Conservation (phyloP, 2,888 invertebrate species). For the Tuta absoluta region DNA sequence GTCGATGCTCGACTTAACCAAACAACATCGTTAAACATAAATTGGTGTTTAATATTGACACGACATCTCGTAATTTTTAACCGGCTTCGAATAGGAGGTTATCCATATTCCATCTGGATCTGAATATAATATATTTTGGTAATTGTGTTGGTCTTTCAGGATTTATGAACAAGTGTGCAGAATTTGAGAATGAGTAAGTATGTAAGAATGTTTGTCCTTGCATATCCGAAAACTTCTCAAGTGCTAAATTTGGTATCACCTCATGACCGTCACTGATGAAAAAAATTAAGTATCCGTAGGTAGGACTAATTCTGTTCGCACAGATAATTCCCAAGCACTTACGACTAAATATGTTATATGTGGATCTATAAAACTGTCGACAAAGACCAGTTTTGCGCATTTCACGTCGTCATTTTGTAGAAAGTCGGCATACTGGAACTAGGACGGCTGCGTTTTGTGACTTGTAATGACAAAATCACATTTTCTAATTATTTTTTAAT, state of each 20-base stretch:
- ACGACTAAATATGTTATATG: slow-evolving; percentile 30
- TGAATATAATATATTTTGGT: too few relatives aligned
- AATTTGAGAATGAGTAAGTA: too few relatives aligned
- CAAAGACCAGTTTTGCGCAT: slow-evolving; percentile 42
- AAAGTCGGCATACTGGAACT: slow-evolving; percentile 77
- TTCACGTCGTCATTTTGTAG: slow-evolving; percentile 58
- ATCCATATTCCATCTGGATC: too few relatives aligned
- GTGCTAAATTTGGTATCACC: too few relatives aligned
- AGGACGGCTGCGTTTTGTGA: slow-evolving; percentile 55
- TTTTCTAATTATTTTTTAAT: slow-evolving; percentile 38
- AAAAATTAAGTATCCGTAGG: too few relatives aligned
- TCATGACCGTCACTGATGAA: too few relatives aligned
- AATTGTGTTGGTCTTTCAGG: too few relatives aligned
- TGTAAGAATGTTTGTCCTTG: too few relatives aligned
- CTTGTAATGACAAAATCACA: slow-evolving; percentile 55
- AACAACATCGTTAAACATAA: slow-evolving; percentile 39
- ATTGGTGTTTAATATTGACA: slow-evolving; percentile 29
- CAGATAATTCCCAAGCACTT: background rate
- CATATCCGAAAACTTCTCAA: too few relatives aligned
- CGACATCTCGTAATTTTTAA: background rate
- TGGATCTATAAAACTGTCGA: slow-evolving; percentile 49
- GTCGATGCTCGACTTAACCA: slow-evolving; percentile 53
- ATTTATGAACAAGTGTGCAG: too few relatives aligned
- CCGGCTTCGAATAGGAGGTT: too few relatives aligned
- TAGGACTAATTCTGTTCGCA: background rate